Base-by-base conservation (phyloP, 2,113 vertebrate genomes). In the Lophochroa leadbeateri region DNA sequence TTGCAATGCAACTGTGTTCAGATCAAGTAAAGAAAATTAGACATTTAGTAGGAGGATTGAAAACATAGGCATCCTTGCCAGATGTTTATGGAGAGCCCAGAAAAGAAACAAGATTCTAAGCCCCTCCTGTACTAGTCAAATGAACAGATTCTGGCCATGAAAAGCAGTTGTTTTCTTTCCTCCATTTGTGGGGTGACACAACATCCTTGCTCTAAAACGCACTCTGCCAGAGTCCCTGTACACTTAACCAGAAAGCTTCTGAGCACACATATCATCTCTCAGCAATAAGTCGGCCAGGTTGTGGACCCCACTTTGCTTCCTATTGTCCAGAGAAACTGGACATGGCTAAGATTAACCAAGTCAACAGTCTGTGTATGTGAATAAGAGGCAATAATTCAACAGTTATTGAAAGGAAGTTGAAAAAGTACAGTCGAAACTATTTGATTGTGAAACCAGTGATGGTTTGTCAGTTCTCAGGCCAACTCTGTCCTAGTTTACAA, bases 381-480 rank as follows among this genome's bases (percentile, higher is more conserved):
- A 52, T 47, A 65, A 67, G 50, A 92, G 47, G 44, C 61, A 94
- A 75, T 74, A 93, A 93, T 47, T 81, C 76, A 93, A 46, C 9
- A 63, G 75, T 81, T 93, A 64, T 47, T 88, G 85, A 97, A 86
- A 92, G 46, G 55, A 95, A 44, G 21, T 75, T 86, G 82, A 92
- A 88, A 79, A 57, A 76, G 69, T 82, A 79, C 67, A 29, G 39
- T 69, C 43, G 39, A 64, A 94, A 88, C 53, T 90, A 63, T 90
- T 93, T 69, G 76, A 71, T 52, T 84, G 72, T 68, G 86, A 94
- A 95, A 83, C 57, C 76, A 82, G 44, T 71, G 55, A 68, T 52
- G 80, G 69, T 67, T 72, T 92, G 64, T 60, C 64, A 83, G 44
- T 78, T 90, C 44, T 72, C 47, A 57, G 65, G 50, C 72, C 60